Conservation (phyloP, 2,113 vertebrate species). For the human region GRCh38 chr4:15353501-15354000, state of each 20-base stretch:
- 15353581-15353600: slow-evolving; percentile 49
- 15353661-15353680: background rate
- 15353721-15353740: background rate
- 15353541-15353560: background rate
- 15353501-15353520: background rate
- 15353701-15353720: background rate
- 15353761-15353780: background rate
- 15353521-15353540: accelerated
- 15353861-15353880: background rate
- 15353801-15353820: accelerated
- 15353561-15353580: slow-evolving; percentile 22
- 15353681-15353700: background rate
- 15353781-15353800: accelerated
- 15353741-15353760: background rate
- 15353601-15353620: background rate
- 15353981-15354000: background rate
- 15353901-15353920: background rate
- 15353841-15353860: background rate
- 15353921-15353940: background rate
- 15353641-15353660: background rate
- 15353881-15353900: background rate
- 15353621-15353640: background rate
- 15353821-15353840: background rate
- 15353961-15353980: background rate
- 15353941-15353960: background rate